Conservation (phyloP, 2,113 vertebrate species). For the Menura novaehollandiae region DNA sequence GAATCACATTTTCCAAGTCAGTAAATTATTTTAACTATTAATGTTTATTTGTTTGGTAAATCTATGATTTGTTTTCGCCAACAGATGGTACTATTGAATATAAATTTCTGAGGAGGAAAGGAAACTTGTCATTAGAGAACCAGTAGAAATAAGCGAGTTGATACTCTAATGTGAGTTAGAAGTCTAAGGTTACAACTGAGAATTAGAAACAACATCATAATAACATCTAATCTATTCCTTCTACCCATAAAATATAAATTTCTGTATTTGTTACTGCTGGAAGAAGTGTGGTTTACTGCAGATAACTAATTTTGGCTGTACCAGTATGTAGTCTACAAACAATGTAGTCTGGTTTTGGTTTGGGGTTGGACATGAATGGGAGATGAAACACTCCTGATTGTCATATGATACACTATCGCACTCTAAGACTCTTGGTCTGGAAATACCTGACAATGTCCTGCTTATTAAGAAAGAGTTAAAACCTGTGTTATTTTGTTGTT, state of each 20-base stretch:
- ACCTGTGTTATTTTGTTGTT: not conserved
- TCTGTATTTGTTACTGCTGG: not conserved
- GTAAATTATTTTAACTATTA: not conserved
- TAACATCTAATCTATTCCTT: not conserved
- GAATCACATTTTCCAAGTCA: not conserved
- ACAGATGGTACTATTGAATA: not conserved
- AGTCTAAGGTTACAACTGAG: not conserved
- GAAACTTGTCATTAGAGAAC: not conserved
- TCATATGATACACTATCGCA: not conserved
- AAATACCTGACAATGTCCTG: not conserved
- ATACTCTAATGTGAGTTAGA: not conserved
- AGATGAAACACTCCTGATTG: not conserved
- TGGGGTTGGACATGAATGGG: not conserved
- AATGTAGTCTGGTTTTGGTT: not conserved
- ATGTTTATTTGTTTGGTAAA: not conserved
- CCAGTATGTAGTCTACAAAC: not conserved
- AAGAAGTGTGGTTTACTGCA: not conserved
- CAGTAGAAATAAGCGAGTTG: not conserved
- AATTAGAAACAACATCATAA: not conserved
- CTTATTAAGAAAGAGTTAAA: not conserved
- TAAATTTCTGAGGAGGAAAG: not conserved
- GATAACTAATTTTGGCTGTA: not conserved
- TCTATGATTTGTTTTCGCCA: not conserved
- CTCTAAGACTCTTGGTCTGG: not conserved
- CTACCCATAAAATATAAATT: not conserved